Percentiles rank a stretch among this genome's conserved stretches.
Conservation (phyloP, 2,888 invertebrate species). For the Adineta ricciae region DNA sequence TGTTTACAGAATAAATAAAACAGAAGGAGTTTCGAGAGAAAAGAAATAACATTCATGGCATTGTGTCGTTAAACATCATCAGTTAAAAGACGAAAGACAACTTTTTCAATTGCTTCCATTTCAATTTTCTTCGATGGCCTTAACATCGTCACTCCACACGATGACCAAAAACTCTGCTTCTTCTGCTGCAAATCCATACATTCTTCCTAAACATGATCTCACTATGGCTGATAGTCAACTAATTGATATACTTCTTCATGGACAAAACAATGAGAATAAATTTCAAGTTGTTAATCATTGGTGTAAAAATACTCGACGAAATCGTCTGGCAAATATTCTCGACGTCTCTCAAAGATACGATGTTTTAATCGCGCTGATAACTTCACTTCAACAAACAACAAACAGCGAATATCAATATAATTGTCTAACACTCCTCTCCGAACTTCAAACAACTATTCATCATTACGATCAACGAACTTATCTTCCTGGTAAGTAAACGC, state of each 20-base stretch:
- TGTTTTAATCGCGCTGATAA: not conserved
- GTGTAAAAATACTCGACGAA: not conserved
- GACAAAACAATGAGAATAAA: not conserved
- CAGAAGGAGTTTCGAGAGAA: not conserved
- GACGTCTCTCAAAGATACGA: not conserved
- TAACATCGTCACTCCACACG: not conserved
- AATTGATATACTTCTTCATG: conserved; percentile 6
- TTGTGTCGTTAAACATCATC: not conserved
- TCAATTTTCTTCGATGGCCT: not conserved
- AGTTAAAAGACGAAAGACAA: not conserved
- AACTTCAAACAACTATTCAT: not conserved
- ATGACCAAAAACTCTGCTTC: not conserved
- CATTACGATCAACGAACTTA: conserved; percentile 9
- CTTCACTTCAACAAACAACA: not conserved
- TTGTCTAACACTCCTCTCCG: not conserved
- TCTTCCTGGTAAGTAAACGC: not conserved
- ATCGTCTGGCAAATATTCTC: not conserved
- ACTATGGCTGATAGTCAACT: conserved; percentile 2
- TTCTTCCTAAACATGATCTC: conserved; percentile 16
- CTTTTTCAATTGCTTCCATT: not conserved
- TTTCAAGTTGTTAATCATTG: not conserved
- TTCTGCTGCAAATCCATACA: not conserved
- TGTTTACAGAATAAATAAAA: not conserved
- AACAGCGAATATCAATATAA: not conserved
- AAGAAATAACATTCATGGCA: not conserved